A percentile compares a stretch with the other conserved stretches of the same genome.
Evolutionary conservation across 1,140 invertebrate genomes (phyloP).

Genomic region (Papilio helenus): DNA sequence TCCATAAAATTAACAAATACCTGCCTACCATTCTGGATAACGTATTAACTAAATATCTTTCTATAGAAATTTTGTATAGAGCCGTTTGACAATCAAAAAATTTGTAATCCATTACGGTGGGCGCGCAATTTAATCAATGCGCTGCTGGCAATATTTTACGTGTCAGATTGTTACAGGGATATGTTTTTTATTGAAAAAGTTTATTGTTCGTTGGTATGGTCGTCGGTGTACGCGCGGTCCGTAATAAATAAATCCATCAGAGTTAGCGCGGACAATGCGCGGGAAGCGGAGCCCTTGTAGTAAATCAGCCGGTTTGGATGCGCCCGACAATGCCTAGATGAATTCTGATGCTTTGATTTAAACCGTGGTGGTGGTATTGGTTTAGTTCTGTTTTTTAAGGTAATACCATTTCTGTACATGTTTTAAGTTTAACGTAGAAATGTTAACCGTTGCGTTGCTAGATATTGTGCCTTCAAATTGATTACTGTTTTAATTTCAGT

Average conservation of each 20-base stretch:
- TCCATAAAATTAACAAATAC: too few species aligned
- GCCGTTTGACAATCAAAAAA: slow-evolving; percentile 24
- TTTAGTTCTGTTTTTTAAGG: neutral
- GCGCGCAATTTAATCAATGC: slow-evolving; percentile 67
- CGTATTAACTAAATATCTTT: neutral
- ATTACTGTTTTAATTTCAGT: too few species aligned
- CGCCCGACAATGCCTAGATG: neutral
- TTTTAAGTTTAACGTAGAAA: too few species aligned
- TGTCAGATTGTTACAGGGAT: slow-evolving; percentile 44
- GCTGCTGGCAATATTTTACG: slow-evolving; percentile 55
- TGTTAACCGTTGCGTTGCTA: too few species aligned
- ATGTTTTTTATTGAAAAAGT: slow-evolving; percentile 41
- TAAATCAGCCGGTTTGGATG: slow-evolving; percentile 50
- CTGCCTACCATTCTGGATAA: neutral
- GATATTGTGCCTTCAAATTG: too few species aligned
- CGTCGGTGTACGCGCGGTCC: slow-evolving; percentile 28
- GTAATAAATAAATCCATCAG: slow-evolving; percentile 56
- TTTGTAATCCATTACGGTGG: slow-evolving; percentile 63
- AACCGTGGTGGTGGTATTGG: neutral
- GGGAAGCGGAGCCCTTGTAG: slow-evolving; percentile 47
- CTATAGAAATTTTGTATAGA: slow-evolving; percentile 14
- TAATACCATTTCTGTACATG: too few species aligned
- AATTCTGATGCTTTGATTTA: slow-evolving; percentile 23
- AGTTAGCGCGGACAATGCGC: slow-evolving; percentile 53
- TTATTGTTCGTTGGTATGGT: slow-evolving; percentile 45